Percentiles rank a stretch among this genome's conserved stretches.
Conservation (phyloP, 2,888 invertebrate genomes). For the Platerodrilus igneus region DNA sequence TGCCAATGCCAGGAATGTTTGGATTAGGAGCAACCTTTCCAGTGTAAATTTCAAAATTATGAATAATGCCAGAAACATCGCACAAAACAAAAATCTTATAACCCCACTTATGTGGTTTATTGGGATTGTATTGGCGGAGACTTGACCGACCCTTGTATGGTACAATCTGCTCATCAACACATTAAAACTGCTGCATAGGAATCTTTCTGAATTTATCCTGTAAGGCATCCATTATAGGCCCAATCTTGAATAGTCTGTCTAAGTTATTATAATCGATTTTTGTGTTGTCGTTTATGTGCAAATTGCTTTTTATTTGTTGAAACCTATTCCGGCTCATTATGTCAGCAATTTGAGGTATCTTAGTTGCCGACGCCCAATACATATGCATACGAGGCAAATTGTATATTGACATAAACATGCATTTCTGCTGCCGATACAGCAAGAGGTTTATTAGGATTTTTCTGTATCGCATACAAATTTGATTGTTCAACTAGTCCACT, state of each 20-base stretch:
- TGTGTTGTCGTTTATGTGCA: too few species aligned
- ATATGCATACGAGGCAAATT: too few species aligned
- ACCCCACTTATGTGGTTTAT: slow-evolving; percentile 11
- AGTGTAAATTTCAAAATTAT: slow-evolving; percentile 12
- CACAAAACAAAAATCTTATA: slow-evolving; percentile 5
- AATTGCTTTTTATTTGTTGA: too few species aligned
- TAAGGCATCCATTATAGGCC: slow-evolving; percentile 5
- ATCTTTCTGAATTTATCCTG: neutral
- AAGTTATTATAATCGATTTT: too few species aligned
- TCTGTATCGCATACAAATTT: too few species aligned
- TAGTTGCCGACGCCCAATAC: too few species aligned
- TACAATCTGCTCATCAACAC: slow-evolving; percentile 11
- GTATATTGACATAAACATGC: too few species aligned
- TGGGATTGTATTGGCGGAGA: slow-evolving; percentile 10
- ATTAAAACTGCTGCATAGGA: slow-evolving; percentile 9
- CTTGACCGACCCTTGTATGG: slow-evolving; percentile 8
- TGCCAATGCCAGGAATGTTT: slow-evolving; percentile 5
- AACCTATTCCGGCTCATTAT: too few species aligned
- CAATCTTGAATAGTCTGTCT: slow-evolving; percentile 7
- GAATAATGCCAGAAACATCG: slow-evolving; percentile 2
- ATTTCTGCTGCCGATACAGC: too few species aligned
- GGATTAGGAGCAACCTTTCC: slow-evolving; percentile 10
- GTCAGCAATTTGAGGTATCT: too few species aligned
- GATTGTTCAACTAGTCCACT: too few species aligned
- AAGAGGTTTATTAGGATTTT: too few species aligned